Evolutionary conservation across 2,888 invertebrate species (phyloP).

Genomic region (Acrobasis consociella): DNA sequence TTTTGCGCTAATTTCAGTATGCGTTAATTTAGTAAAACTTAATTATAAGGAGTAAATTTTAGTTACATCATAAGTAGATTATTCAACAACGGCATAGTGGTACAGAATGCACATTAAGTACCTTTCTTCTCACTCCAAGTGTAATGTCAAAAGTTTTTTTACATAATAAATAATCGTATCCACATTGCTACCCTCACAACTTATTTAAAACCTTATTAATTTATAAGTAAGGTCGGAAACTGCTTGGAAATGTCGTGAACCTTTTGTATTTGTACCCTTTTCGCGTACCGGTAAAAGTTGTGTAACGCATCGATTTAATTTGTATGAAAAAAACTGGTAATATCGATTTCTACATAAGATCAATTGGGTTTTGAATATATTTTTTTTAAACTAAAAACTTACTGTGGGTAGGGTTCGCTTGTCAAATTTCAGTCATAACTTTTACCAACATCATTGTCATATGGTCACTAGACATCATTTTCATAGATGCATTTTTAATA

Average conservation of each 20-base stretch:
- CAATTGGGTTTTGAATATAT: slow-evolving; percentile 37
- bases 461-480: too few species aligned
- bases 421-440: too few species aligned
- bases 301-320: slow-evolving; percentile 33
- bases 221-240: slow-evolving; percentile 24
- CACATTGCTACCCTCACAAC: background rate
- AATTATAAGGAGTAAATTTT: too few species aligned
- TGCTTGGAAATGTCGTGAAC: background rate
- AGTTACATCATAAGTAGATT: slow-evolving; percentile 1
- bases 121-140: slow-evolving; percentile 28
- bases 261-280: slow-evolving; percentile 37
- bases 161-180: slow-evolving; percentile 36
- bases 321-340: slow-evolving; percentile 23
- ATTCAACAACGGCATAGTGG: slow-evolving; percentile 4
- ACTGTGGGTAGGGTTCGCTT: too few species aligned
- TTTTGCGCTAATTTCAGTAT: too few species aligned
- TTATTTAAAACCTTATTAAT: background rate
- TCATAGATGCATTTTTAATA: too few species aligned
- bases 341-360: slow-evolving; percentile 30
- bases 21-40: too few species aligned
- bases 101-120: slow-evolving; percentile 12
- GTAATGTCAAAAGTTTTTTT: slow-evolving; percentile 42
- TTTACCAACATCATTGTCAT: too few species aligned
- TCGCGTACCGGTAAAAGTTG: slow-evolving; percentile 35
- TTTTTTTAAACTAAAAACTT: too few species aligned